Conservation (phyloP, 2,888 invertebrate species). For the Trachelus stipa region DNA sequence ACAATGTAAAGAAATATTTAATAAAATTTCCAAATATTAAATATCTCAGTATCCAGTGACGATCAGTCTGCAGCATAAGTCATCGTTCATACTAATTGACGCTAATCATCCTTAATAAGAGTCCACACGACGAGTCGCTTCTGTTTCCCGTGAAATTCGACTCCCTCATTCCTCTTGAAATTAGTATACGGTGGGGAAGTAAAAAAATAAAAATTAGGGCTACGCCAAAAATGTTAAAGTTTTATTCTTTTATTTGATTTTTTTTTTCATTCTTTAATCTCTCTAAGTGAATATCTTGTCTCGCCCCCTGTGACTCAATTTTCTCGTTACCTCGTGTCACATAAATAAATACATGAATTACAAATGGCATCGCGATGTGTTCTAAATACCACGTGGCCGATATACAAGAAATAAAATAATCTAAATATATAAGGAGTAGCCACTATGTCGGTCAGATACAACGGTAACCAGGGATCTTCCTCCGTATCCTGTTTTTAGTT, state of each 20-base stretch:
- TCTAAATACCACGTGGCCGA: slow-evolving; percentile 14
- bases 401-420: slow-evolving; percentile 6
- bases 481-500: neutral
- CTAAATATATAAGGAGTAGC: slow-evolving; percentile 2
- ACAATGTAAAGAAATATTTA: too few species aligned
- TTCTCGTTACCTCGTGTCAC: neutral
- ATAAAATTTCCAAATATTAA: too few species aligned
- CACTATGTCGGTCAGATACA: neutral
- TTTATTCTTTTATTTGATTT: neutral
- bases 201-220: neutral
- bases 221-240: neutral
- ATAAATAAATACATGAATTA: slow-evolving; percentile 9
- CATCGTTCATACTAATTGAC: neutral
- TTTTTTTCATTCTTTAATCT: neutral
- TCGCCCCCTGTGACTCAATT: neutral
- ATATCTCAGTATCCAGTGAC: too few species aligned
- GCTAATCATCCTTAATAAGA: neutral
- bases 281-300: neutral
- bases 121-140: neutral
- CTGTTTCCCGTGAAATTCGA: neutral
- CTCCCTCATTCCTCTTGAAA: neutral
- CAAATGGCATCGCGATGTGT: slow-evolving; percentile 9
- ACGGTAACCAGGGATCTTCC: neutral
- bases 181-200: neutral
- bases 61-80: neutral